These are phyloP conservation scores for Opisthograptis luteolata DNA, from an alignment of 2,888 invertebrate genomes.

Conservation along the genomic window DNA sequence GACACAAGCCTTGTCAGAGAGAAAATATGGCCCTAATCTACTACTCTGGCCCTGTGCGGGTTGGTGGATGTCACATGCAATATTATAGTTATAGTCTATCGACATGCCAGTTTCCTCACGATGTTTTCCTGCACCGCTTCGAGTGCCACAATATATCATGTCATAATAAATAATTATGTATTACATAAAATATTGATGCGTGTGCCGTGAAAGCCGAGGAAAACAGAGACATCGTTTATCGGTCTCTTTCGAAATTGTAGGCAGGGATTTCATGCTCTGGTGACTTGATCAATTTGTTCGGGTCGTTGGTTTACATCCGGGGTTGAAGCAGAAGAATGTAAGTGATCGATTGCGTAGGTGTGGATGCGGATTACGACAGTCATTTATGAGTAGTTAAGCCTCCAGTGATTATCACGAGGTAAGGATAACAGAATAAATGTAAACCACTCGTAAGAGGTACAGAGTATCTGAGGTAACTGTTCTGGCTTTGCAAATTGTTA, in stretches of 20 bases:
- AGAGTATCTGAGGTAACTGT: too few relatives aligned
- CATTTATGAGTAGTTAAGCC: neutral
- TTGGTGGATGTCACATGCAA: too few relatives aligned
- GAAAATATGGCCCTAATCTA: too few relatives aligned
- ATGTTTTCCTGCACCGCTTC: too few relatives aligned
- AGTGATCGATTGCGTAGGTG: slow-evolving; percentile 17
- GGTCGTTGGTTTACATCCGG: slow-evolving; percentile 18
- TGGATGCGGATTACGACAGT: neutral
- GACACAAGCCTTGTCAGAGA: too few relatives aligned
- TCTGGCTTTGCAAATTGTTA: too few relatives aligned
- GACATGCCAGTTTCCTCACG: too few relatives aligned
- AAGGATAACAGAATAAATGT: neutral
- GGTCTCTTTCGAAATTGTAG: slow-evolving; percentile 56
- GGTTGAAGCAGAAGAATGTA: slow-evolving; percentile 5
- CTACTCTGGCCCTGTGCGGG: too few relatives aligned
- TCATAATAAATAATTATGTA: slow-evolving; percentile 57
- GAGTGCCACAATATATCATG: too few relatives aligned
- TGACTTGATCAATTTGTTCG: slow-evolving; percentile 27
- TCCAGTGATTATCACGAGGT: neutral
- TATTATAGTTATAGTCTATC: too few relatives aligned
- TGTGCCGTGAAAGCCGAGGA: slow-evolving; percentile 56
- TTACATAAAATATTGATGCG: slow-evolving; percentile 55
- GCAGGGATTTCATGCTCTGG: slow-evolving; percentile 34
- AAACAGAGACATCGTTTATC: slow-evolving; percentile 57
- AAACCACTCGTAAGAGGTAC: too few relatives aligned